These are phyloP conservation scores for Riparia riparia DNA, from an alignment of 2,113 vertebrate genomes.

Conservation along the genomic window DNA sequence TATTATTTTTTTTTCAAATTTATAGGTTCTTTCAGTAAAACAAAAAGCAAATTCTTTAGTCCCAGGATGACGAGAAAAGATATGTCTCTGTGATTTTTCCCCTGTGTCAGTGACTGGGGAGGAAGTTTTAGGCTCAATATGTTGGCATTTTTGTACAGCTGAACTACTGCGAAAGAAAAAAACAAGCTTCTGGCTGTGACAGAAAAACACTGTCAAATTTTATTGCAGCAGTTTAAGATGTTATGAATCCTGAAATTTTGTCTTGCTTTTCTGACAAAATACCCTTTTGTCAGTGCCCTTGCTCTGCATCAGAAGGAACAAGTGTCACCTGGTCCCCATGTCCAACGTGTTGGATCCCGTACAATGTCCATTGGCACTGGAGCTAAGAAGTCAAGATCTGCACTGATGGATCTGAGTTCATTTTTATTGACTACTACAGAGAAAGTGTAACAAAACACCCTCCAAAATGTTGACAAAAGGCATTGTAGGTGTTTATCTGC, in stretches of 20 bases:
- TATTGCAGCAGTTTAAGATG: background rate
- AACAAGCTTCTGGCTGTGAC: background rate
- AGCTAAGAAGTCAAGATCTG: background rate
- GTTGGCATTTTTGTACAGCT: fast-evolving
- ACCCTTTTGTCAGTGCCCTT: background rate
- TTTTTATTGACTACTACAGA: background rate
- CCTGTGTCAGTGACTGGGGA: background rate
- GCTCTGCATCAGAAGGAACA: background rate
- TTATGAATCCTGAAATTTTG: background rate
- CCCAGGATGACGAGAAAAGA: background rate
- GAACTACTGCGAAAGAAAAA: background rate
- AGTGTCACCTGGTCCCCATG: fast-evolving
- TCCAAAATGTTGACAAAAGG: background rate
- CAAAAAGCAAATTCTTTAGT: background rate
- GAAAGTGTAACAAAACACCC: background rate
- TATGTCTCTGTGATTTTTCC: background rate
- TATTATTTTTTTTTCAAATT: background rate
- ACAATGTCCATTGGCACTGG: fast-evolving
- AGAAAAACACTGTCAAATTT: background rate
- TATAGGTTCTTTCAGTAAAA: background rate
- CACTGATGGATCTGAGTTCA: fast-evolving
- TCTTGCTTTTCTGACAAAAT: background rate
- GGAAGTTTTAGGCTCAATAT: background rate
- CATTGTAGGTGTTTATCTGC: background rate
- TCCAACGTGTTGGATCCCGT: fast-evolving